phyloP scores from a whole-genome alignment of 2,888 invertebrate species.

The Cabera pusaria region DNA sequence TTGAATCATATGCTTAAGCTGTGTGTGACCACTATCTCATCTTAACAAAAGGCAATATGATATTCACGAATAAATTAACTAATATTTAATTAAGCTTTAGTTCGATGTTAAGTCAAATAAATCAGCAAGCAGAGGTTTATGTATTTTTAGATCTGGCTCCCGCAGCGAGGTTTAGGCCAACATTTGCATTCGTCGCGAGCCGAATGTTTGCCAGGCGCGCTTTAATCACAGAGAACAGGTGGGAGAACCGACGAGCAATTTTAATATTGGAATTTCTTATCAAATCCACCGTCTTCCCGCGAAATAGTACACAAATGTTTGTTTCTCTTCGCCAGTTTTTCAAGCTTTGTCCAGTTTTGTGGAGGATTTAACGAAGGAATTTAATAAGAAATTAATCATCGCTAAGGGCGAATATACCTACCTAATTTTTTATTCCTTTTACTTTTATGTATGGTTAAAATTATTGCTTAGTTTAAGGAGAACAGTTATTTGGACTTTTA shows the following conservation, averaged over 20 bases:
- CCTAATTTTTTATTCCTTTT: no score
- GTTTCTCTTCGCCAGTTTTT: conserved; percentile 37
- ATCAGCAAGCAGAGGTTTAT: conserved; percentile 35
- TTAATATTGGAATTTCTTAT: conserved; percentile 75
- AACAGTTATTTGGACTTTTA: no score
- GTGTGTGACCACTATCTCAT: no score
- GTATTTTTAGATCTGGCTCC: conserved; percentile 62
- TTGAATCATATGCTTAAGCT: no score
- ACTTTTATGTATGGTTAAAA: no score
- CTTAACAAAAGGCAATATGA: no score
- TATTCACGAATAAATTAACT: no score
- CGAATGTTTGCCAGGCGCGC: conserved; percentile 64
- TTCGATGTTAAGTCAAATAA: no score
- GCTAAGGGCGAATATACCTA: background rate
- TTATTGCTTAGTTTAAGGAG: no score
- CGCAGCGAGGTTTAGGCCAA: conserved; percentile 67
- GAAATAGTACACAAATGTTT: conserved; percentile 45
- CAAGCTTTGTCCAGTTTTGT: conserved; percentile 30
- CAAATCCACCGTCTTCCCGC: conserved; percentile 52
- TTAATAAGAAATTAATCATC: conserved; percentile 31
- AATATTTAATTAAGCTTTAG: no score
- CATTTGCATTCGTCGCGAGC: conserved; percentile 70
- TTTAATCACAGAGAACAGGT: conserved; percentile 79
- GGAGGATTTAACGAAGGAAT: no score
- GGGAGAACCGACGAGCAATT: conserved; percentile 63